Evolutionary conservation across 2,797 vertebrate species (phyloP), one percentile per base, ranked within the genome.

Genomic region (Chelon labrosus): DNA sequence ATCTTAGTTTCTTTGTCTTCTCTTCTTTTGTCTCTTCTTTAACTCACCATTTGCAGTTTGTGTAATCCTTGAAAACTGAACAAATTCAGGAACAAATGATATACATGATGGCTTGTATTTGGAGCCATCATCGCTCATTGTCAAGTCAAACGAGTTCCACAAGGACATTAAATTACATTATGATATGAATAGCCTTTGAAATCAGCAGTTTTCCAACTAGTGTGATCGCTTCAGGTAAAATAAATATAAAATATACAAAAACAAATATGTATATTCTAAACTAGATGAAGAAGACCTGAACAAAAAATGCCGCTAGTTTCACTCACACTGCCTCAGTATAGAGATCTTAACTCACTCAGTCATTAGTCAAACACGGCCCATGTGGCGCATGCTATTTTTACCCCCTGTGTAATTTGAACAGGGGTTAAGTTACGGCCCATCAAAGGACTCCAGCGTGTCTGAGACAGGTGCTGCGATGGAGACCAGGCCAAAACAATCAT

Each of bases 401-500:
- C 42, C 50, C 25, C 20, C 12, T 0, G 62, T 47, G 81, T 88
- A 85, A 91, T 90, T 87, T 83, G 75, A 93, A 73, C 82, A 41
- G 73, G 89, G 86, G 70, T 88, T 91, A 85, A 73, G 88, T 93
- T 94, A 86, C 82, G 14, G 65, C 66, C 72, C 82, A 84, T 92
- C 82, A 92, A 91, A 91, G 85, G 87, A 75, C 75, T 77, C 73
- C 82, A 75, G 66, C 88, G 85, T 93, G 91, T 92, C 87, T 81
- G 73, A 88, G 88, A 88, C 94, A 94, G 92, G 93, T 94, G 93
- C 91, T 82, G 74, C 69, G 62, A 87, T 83, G 80, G 89, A 85
- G 85, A 90, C 79, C 74, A 75, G 83, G 84, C 85, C 89, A 80
- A 86, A 90, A 93, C 90, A 91, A 85, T 85, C 86, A 85, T 46